phyloP scores from a whole-genome alignment of 2,113 vertebrate genomes.

The Muscicapa adusta region DNA sequence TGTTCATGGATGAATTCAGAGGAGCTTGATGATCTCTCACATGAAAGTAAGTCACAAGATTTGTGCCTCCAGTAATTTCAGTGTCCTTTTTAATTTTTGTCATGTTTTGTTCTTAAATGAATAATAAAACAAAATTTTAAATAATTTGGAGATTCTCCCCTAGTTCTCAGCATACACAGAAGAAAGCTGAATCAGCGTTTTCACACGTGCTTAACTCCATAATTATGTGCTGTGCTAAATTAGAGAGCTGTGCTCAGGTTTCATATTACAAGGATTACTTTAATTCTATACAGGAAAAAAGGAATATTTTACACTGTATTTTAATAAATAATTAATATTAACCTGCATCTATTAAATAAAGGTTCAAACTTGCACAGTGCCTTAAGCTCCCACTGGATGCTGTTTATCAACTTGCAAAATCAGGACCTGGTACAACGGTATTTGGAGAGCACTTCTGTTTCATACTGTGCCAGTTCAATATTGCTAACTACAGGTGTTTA shows the following conservation, averaged over 20 bases:
- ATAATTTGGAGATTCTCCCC: neutral
- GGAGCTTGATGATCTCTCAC: neutral
- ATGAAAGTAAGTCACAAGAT: neutral
- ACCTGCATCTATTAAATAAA: slow-evolving; percentile 57
- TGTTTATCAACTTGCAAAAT: slow-evolving; percentile 63
- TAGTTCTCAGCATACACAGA: neutral
- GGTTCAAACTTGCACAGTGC: slow-evolving; percentile 55
- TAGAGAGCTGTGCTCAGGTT: slow-evolving; percentile 35
- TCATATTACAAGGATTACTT: slow-evolving; percentile 43
- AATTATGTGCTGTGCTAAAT: slow-evolving; percentile 37
- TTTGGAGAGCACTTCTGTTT: slow-evolving; percentile 54
- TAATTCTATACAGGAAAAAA: slow-evolving; percentile 9
- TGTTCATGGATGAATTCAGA: neutral
- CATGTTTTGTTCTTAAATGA: neutral
- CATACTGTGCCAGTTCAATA: slow-evolving; percentile 66
- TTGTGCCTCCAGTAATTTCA: neutral
- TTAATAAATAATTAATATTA: slow-evolving; percentile 66
- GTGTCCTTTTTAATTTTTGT: neutral
- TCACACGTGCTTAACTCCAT: slow-evolving; percentile 38
- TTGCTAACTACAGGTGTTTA: slow-evolving; percentile 67
- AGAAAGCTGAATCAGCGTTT: slow-evolving; percentile 52
- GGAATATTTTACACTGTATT: slow-evolving; percentile 49
- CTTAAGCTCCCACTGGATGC: slow-evolving; percentile 59
- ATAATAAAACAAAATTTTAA: neutral
- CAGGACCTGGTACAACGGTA: slow-evolving; percentile 54